Evolutionary conservation across 2,888 invertebrate species (phyloP).

Genomic region (Phalera bucephala): DNA sequence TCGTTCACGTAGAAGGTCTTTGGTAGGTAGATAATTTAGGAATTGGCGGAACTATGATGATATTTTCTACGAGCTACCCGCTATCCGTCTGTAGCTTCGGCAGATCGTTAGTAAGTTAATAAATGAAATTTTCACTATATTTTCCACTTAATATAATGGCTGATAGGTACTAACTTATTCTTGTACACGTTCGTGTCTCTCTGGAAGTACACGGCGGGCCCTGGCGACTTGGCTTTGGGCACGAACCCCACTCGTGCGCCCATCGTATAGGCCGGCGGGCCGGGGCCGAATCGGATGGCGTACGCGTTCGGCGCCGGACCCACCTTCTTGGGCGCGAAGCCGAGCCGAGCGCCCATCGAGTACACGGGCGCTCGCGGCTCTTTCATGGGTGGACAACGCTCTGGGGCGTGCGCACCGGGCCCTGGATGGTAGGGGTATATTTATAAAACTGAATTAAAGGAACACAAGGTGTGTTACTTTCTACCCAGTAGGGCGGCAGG

Average conservation of each 20-base stretch:
- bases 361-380: constrained; percentile 81
- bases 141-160: no score
- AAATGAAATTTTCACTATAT: no score
- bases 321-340: constrained; percentile 60
- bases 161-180: constrained; percentile 45
- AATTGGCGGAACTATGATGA: no score
- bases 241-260: constrained; percentile 59
- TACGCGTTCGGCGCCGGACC: constrained; percentile 86
- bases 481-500: no score
- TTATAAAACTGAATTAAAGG: no score
- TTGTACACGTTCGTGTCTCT: constrained; percentile 59
- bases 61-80: no score
- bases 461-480: no score
- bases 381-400: constrained; percentile 80
- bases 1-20: no score
- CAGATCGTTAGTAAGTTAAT: no score
- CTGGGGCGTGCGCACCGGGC: constrained; percentile 85
- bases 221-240: constrained; percentile 63
- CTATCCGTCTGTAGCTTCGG: no score
- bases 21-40: no score
- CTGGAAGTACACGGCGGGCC: constrained; percentile 81
- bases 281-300: constrained; percentile 67
- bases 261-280: constrained; percentile 70
- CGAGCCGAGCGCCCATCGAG: constrained; percentile 78
- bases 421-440: no score